Conservation (phyloP, 1,140 invertebrate species). For the Onthophagus taurus region DNA sequence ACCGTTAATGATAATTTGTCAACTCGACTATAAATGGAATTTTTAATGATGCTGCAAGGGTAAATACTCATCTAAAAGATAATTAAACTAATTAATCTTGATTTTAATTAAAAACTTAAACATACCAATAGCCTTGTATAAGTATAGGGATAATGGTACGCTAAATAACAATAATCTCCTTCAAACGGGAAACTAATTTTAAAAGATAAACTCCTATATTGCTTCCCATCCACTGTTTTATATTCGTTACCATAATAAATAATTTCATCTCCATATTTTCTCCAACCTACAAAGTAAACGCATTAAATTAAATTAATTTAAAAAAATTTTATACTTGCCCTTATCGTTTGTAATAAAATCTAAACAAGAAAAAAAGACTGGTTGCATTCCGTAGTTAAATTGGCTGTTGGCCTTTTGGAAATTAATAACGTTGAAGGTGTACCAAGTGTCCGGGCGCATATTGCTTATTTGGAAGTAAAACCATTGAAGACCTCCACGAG, state of each 20-base stretch:
- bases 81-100: constrained; percentile 9
- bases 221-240: constrained; percentile 42
- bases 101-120: constrained; percentile 17
- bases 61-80: constrained; percentile 6
- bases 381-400: constrained; percentile 89
- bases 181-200: constrained; percentile 68
- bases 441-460: constrained; percentile 60
- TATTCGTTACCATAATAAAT: constrained; percentile 73
- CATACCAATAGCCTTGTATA: constrained; percentile 67
- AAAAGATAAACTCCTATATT: constrained; percentile 75
- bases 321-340: constrained; percentile 7
- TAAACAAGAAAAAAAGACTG: constrained; percentile 76
- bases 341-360: constrained; percentile 36
- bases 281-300: constrained; percentile 56
- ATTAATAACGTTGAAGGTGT: constrained; percentile 87
- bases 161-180: constrained; percentile 78
- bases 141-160: constrained; percentile 87
- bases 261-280: constrained; percentile 62
- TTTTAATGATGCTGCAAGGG: constrained; percentile 14
- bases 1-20: constrained; percentile 65
- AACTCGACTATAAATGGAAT: constrained; percentile 45
- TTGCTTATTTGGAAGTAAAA: constrained; percentile 88
- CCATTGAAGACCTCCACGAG: constrained; percentile 74
- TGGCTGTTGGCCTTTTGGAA: constrained; percentile 84
- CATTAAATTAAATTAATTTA: background rate